Evolutionary conservation across 1,140 invertebrate genomes (phyloP).

Genomic region (Aphidius ervi): DNA sequence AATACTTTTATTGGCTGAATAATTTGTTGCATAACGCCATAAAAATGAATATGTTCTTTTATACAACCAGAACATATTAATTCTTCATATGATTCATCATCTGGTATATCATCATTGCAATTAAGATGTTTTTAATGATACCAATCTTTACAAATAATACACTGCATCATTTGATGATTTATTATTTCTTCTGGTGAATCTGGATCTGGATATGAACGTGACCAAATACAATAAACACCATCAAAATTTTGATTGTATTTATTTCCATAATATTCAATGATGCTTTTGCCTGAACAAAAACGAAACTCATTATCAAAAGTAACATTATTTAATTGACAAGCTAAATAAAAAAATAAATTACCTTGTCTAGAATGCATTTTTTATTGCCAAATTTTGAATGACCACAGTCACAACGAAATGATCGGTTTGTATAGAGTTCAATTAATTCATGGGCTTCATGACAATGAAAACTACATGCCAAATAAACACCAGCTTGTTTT

Average conservation of each 20-base stretch:
- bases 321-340: not conserved
- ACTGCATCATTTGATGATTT: constrained; percentile 95
- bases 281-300: constrained; percentile 57
- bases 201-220: constrained; percentile 92
- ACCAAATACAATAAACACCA: constrained; percentile 89
- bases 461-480: constrained; percentile 91
- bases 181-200: constrained; percentile 71
- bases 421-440: constrained; percentile 95
- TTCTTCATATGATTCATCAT: constrained; percentile 67
- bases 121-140: constrained; percentile 83
- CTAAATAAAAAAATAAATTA: constrained; percentile 38
- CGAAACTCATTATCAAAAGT: constrained; percentile 15
- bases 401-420: constrained; percentile 96
- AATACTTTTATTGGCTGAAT: constrained; percentile 31
- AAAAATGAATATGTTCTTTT: constrained; percentile 71
- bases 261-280: constrained; percentile 70
- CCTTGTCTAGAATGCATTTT: constrained; percentile 68
- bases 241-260: constrained; percentile 94
- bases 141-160: constrained; percentile 97
- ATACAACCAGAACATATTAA: constrained; percentile 77
- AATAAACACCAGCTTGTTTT: constrained; percentile 79
- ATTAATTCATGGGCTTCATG: constrained; percentile 95
- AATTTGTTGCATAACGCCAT: constrained; percentile 61
- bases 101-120: constrained; percentile 54
- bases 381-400: constrained; percentile 77